Evolutionary conservation across 2,888 invertebrate species (phyloP).

Genomic region (Hemicrepidius hirtus): DNA sequence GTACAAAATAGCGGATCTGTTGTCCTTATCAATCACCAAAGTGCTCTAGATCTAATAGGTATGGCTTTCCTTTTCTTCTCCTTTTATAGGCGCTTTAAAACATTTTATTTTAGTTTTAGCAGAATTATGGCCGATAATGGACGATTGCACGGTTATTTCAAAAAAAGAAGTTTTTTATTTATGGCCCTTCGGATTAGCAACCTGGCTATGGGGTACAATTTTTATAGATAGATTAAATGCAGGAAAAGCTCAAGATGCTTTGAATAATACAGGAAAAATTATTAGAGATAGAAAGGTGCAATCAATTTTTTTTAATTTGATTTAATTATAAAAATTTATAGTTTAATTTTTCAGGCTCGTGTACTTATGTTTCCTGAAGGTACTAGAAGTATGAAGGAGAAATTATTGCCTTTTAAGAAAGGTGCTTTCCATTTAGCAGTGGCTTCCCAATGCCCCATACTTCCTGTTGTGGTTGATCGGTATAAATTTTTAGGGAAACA

Average conservation of each 20-base stretch:
- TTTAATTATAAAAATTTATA: neutral
- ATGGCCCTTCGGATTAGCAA: slow-evolving; percentile 89
- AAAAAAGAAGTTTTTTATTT: slow-evolving; percentile 89
- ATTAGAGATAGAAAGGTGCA: slow-evolving; percentile 79
- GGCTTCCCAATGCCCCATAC: slow-evolving; percentile 87
- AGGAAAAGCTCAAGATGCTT: slow-evolving; percentile 81
- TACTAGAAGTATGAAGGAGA: slow-evolving; percentile 85
- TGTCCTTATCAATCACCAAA: slow-evolving; percentile 92
- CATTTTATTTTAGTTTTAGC: slow-evolving; percentile 79
- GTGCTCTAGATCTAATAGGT: slow-evolving; percentile 89
- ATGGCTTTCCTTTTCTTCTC: no score
- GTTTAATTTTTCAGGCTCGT: slow-evolving; percentile 69
- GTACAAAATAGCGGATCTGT: slow-evolving; percentile 85
- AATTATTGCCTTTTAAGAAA: slow-evolving; percentile 93
- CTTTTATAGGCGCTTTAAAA: no score
- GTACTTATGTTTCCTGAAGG: slow-evolving; percentile 95
- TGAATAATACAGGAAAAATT: slow-evolving; percentile 82
- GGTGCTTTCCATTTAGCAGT: slow-evolving; percentile 97
- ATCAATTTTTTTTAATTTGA: neutral
- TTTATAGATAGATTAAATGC: slow-evolving; percentile 88
- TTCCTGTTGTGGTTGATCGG: slow-evolving; percentile 91
- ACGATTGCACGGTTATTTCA: slow-evolving; percentile 86
- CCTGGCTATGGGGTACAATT: slow-evolving; percentile 92
- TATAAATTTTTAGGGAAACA: slow-evolving; percentile 81
- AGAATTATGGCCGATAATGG: slow-evolving; percentile 89